Evolutionary conservation across 2,888 invertebrate genomes (phyloP), one percentile per base, ranked within the genome.

Genomic region (Calephelis perditalis): DNA sequence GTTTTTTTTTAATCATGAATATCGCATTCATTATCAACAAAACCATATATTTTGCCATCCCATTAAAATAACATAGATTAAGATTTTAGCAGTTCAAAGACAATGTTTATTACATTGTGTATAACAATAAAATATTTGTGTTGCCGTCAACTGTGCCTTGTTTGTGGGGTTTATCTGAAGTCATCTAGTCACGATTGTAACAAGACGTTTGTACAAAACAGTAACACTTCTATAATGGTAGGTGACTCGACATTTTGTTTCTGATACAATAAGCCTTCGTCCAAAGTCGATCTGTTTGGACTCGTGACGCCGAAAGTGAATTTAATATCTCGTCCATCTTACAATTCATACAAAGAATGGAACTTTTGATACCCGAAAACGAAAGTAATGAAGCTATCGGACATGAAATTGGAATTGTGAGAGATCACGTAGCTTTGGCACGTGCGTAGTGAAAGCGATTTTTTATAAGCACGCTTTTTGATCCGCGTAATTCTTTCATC

Each of bases 171-270:
- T 78, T 82, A 84, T 84, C 84, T 66, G 67, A 71, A 67, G 59
- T 64, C 71, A 83, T 86, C 84, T 83, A 70, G 79, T 83, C 86
- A 86, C 85, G 85, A 83, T 73, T 76, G 75, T 69, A 80, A 82
- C 79, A 77, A 84, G 82, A 77, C 73, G 79, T 79, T 73, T 73
- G 76, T 68, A 73, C 70, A 76, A 79, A 77, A 76, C 67, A 72
- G 70, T 79, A 79, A 80, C 75, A 77, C 75, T 77, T 77, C 73
- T 73, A 77, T 70, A 71, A 69, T 68, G 66, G 65, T 73, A 71
- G 74, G 73, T 84, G 81, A 81, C 75, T 76, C 69, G 75, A 74
- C 78, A 70, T 71, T 78, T 63, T 65, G 70, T 72, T 73, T 73
- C 73, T 76, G 75, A 78, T 79, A 76, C 61, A 63, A 63, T 69